Evolutionary conservation across 1,140 invertebrate species (phyloP), one percentile per base, ranked within the genome.

Genomic region (Frieseomelitta varia): DNA sequence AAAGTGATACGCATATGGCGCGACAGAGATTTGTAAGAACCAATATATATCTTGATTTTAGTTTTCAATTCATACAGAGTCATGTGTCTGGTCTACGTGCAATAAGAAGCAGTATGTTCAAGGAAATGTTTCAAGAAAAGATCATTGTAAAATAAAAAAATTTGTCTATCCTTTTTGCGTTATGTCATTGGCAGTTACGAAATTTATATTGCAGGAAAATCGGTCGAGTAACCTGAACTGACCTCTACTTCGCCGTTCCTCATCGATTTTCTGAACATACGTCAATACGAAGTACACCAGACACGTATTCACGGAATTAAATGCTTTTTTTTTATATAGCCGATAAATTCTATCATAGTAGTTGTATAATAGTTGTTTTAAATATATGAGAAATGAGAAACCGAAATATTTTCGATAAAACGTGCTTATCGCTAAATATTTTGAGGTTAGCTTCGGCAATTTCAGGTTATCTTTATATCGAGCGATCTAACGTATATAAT

Each of bases 251-350:
- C 68, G 24, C 68, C 51, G 55, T 61, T 84, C 14, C 69, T 73
- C 78, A 84, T 84, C 83, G 83, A 84, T 79, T 84, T 84, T 84
- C 68, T 80, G 69, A 79, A 84, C 34, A 27, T 74, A 80, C 83
- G 83, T 84, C 78, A 84, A 84, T 84, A 84, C 77, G 24, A 80
- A 67, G 51, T 73, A 80, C 78, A 21, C 21, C 69, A 51, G 55
- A 73, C 69, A 67, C 39, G 68, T 84, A 73, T 73, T 73, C 69
- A 58, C n/a, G 55, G 53, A 84, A 79, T 79, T 61, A 53, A 73
- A 84, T 63, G 39, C 11, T 61, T 4, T 3, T 19, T 61, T 74
- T 71, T 58, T 34, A 80, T 68, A 61, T 53, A 39, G 2, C 55
- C 12, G 14, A 72, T 55, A 51, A 53, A 84, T 72, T 34, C n/a